phyloP scores from a whole-genome alignment of 2,113 vertebrate genomes.

The Gracilinanus agilis region DNA sequence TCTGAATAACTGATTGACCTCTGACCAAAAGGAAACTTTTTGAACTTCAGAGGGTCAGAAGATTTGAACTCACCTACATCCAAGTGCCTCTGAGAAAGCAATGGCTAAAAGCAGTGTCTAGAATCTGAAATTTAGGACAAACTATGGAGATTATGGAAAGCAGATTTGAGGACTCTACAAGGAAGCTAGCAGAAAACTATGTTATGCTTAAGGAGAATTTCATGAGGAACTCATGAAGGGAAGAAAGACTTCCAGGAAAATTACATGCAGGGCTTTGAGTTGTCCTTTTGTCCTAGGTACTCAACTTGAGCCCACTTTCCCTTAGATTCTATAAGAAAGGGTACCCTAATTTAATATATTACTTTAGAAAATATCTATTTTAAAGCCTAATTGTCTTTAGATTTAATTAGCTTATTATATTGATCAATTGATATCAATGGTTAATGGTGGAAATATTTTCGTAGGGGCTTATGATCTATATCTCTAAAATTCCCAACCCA shows the following conservation, averaged over 20 bases:
- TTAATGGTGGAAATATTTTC: not conserved
- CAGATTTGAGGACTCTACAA: not conserved
- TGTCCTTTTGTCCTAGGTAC: not conserved
- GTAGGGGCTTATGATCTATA: not conserved
- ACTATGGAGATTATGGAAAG: not conserved
- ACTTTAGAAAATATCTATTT: not conserved
- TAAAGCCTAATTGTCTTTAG: not conserved
- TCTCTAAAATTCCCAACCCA: not conserved
- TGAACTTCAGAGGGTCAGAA: not conserved
- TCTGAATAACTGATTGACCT: not conserved
- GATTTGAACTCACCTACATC: not conserved
- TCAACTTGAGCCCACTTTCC: not conserved
- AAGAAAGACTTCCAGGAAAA: not conserved
- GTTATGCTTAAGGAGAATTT: not conserved
- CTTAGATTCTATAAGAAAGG: not conserved
- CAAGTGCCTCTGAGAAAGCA: no score
- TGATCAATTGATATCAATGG: not conserved
- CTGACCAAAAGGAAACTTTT: not conserved
- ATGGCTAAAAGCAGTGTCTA: not conserved
- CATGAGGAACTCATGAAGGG: not conserved
- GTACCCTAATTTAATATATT: not conserved
- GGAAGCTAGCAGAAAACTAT: not conserved
- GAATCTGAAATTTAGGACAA: not conserved
- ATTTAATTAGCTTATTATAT: not conserved
- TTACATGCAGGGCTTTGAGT: not conserved